Evolutionary conservation across 2,797 vertebrate species (phyloP).

Genomic region (Gymnocypris eckloni): DNA sequence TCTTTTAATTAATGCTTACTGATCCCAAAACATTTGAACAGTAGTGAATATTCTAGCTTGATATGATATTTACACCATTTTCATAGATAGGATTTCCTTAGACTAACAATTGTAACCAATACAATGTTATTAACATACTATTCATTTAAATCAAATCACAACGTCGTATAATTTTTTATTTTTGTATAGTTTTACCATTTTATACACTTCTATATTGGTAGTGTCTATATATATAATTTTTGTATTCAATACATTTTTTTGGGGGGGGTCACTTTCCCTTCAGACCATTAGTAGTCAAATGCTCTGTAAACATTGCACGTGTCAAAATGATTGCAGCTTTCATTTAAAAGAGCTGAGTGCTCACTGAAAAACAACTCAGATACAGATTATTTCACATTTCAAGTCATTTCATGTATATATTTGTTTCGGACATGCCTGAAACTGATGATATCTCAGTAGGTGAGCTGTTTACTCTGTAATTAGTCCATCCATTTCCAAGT

Average conservation of each 20-base stretch:
- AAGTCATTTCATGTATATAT: background rate
- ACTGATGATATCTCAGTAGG: background rate
- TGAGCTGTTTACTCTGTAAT: conserved; percentile 13
- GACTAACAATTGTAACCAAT: background rate
- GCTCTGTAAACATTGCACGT: background rate
- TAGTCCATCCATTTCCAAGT: background rate
- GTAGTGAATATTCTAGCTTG: background rate
- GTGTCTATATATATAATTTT: background rate
- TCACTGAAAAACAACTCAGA: background rate
- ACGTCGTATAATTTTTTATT: background rate
- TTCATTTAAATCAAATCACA: background rate
- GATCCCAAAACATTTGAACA: background rate
- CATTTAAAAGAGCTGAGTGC: background rate
- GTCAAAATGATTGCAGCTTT: conserved; percentile 4
- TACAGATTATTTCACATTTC: background rate
- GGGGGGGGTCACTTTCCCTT: background rate
- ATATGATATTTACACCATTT: background rate
- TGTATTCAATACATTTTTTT: too few species aligned
- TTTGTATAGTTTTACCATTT: background rate
- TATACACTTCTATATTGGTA: background rate
- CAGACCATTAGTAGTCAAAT: background rate
- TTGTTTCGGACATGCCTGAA: background rate
- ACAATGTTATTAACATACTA: background rate
- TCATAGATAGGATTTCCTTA: background rate
- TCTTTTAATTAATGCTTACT: background rate